Conservation (phyloP, 2,113 vertebrate genomes). For the Pseudorasbora parva region DNA sequence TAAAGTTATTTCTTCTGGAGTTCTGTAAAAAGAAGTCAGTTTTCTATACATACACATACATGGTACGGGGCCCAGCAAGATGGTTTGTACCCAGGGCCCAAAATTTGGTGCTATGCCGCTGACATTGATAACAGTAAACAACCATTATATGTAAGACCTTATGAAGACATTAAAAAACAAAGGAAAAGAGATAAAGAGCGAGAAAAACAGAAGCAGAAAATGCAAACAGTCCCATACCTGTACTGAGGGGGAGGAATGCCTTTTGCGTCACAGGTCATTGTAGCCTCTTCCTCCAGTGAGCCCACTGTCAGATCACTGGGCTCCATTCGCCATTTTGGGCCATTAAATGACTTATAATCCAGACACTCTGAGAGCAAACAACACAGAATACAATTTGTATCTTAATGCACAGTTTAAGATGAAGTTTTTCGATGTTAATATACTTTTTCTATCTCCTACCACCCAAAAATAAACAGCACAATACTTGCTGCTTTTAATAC, state of each 20-base stretch:
- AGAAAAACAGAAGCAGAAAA: neutral
- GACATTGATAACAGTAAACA: neutral
- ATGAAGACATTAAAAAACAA: neutral
- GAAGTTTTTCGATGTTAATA: neutral
- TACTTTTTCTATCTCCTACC: neutral
- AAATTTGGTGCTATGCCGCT: too few species aligned
- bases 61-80: too few species aligned
- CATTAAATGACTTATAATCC: slow-evolving; percentile 75
- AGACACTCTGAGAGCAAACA: slow-evolving; percentile 68
- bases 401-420: neutral
- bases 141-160: neutral
- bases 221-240: slow-evolving; percentile 61
- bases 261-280: slow-evolving; percentile 76
- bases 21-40: too few species aligned
- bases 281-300: slow-evolving; percentile 76
- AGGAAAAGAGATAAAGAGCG: neutral
- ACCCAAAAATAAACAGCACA: neutral
- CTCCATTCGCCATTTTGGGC: slow-evolving; percentile 80
- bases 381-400: slow-evolving; percentile 3
- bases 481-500: neutral
- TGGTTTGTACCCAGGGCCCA: too few species aligned
- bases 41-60: too few species aligned
- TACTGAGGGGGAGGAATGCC: slow-evolving; percentile 74
- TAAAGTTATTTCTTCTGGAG: neutral
- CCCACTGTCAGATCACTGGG: slow-evolving; percentile 76